Evolutionary conservation across 2,888 invertebrate species (phyloP), one percentile per base, ranked within the genome.

Genomic region (Agriopis leucophaearia): DNA sequence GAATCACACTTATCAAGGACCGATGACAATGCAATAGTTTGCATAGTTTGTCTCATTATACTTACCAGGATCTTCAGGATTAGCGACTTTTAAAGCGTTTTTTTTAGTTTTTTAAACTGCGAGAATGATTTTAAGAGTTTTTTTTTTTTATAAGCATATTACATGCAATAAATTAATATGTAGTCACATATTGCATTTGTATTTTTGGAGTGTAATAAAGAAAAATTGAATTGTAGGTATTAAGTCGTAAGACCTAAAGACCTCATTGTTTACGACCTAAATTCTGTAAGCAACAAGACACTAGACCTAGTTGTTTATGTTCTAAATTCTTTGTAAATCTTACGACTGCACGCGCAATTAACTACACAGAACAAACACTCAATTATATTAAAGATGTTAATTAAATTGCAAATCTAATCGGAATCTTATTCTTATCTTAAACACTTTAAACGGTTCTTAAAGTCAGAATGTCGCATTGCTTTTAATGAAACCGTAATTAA

Each of bases 251-350:
- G 72, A 74, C 68, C 66, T 56, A 67, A 47, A 70, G 66, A 73
- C 74, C 74, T 70, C 69, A 64, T 71, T 74, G 67, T 61, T 66
- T 58, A 71, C 69, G 70, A 54, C 70, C 73, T 69, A 59, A 50
- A 71, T 73, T 64, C 66, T 66, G 64, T 56, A 62, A 65, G 48
- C 36, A 4, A 51, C 40, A 62, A 68, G 52, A 59, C 52, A 47
- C 64, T 64, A 66, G 63, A 64, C 68, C 68, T 38, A 68, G 59
- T 64, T 68, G 68, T 52, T 50, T 64, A 68, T 27, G 68, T 55
- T 18, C 68, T 64, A 60, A 64, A 68, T 68, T 60, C 64, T 68
- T 67, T 45, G 54, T 52, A 60, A 59, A 40, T 63, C 35, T 66
- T 56, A 66, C 44, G 52, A 62, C 44, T 56, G 45, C 50, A 61